A percentile compares a stretch with the other conserved stretches of the same genome.
Conservation (phyloP, 92 coral and sea anemone species). For the Phenganax stokvisi region DNA sequence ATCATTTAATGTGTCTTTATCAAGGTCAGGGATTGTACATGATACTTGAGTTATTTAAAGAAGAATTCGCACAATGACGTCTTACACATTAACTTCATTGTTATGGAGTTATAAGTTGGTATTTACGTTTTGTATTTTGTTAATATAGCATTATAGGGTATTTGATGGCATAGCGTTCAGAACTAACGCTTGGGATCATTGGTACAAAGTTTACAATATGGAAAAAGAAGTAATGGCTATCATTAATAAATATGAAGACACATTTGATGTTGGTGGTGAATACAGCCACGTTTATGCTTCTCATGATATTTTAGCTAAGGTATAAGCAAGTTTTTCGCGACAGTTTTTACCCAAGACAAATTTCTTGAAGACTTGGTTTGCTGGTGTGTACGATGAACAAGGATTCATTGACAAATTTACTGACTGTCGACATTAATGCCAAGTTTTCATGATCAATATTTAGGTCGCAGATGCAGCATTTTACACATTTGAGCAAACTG, state of each 20-base stretch:
- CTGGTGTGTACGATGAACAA: too few relatives aligned
- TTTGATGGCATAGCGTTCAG: neutral
- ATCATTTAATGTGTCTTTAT: neutral
- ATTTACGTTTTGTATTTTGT: neutral
- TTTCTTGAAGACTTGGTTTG: too few relatives aligned
- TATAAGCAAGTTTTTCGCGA: neutral
- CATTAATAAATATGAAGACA: constrained; percentile 25
- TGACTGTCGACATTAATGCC: too few relatives aligned
- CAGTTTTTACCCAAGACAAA: too few relatives aligned
- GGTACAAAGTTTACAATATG: constrained; percentile 36
- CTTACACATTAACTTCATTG: too few relatives aligned
- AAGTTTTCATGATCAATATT: neutral
- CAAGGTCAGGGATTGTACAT: too few relatives aligned
- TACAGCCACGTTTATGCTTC: constrained; percentile 21
- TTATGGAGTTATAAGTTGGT: too few relatives aligned
- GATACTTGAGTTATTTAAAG: too few relatives aligned
- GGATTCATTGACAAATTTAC: too few relatives aligned
- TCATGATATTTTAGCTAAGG: constrained; percentile 31
- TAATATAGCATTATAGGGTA: constrained; percentile 11
- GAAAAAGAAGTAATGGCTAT: neutral
- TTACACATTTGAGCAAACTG: constrained; percentile 66
- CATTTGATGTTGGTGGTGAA: constrained; percentile 1
- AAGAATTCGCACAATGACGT: too few relatives aligned
- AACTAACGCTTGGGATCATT: constrained; percentile 4
- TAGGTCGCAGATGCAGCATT: constrained; percentile 67